phyloP scores from a whole-genome alignment of 2,888 invertebrate species.

The Podotricha telesiphe region DNA sequence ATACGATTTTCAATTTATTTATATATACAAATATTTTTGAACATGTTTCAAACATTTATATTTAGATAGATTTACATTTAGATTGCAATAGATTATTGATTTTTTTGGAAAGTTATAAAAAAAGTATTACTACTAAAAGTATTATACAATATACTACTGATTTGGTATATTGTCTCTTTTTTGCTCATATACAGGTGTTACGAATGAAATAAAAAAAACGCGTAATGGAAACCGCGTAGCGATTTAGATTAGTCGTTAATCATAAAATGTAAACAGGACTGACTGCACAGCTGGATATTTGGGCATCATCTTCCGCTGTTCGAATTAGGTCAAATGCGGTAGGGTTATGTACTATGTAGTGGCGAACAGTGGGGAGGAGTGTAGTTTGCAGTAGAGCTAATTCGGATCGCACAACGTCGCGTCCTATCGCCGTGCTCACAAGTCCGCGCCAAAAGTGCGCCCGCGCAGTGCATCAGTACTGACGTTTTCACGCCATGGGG shows the following conservation, averaged over 20 bases:
- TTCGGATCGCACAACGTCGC: constrained; percentile 76
- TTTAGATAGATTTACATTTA: too few relatives aligned
- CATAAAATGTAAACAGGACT: constrained; percentile 29
- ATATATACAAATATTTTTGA: too few relatives aligned
- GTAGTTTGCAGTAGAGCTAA: constrained; percentile 69
- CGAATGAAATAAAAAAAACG: neutral
- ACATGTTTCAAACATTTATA: too few relatives aligned
- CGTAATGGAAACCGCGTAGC: constrained; percentile 18
- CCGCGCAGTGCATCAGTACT: constrained; percentile 60
- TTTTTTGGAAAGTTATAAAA: too few relatives aligned
- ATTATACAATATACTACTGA: too few relatives aligned
- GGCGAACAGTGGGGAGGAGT: constrained; percentile 56
- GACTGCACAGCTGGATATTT: constrained; percentile 51
- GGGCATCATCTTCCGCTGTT: constrained; percentile 64
- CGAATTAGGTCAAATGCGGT: constrained; percentile 75
- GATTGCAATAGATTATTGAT: too few relatives aligned
- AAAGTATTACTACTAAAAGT: too few relatives aligned
- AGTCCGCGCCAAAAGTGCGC: constrained; percentile 59
- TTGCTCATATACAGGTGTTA: too few relatives aligned
- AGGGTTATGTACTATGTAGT: constrained; percentile 61
- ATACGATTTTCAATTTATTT: neutral
- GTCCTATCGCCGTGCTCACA: constrained; percentile 72
- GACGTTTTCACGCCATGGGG: constrained; percentile 78
- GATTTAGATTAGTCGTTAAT: constrained; percentile 15
- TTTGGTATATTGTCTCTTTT: too few relatives aligned